Evolutionary conservation across 2,888 invertebrate species (phyloP).

Genomic region (Torymus tubicola): DNA sequence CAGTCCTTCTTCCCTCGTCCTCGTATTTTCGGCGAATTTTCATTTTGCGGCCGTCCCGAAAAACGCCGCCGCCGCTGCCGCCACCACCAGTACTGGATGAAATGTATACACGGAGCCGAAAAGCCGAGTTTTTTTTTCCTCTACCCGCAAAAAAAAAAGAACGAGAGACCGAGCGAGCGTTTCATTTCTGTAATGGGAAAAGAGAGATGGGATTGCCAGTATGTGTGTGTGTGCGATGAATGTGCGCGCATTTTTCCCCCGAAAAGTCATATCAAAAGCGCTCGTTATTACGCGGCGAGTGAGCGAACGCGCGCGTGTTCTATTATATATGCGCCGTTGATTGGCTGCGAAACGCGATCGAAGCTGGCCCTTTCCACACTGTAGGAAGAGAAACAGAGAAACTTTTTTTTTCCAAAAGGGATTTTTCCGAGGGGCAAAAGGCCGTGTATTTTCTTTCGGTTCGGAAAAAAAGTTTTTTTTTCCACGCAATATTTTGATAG

Average conservation of each 20-base stretch:
- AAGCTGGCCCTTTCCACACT: too few species aligned
- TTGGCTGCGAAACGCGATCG: too few species aligned
- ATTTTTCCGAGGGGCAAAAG: too few species aligned
- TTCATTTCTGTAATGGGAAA: conserved; percentile 51
- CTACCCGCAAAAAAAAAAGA: not conserved
- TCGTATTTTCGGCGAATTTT: conserved; percentile 25
- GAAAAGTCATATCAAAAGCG: conserved; percentile 24
- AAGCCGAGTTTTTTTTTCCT: too few species aligned
- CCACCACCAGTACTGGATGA: too few species aligned
- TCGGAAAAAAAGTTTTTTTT: too few species aligned
- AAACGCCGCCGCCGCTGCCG: not conserved
- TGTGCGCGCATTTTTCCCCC: conserved; percentile 21
- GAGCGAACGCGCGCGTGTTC: too few species aligned
- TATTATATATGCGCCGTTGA: too few species aligned
- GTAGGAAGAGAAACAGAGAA: too few species aligned
- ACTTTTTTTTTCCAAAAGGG: too few species aligned
- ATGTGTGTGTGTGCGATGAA: not conserved
- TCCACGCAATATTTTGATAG: too few species aligned
- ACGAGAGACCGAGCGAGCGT: not conserved
- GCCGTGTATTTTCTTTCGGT: too few species aligned
- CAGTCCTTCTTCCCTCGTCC: not conserved
- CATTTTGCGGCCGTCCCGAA: conserved; percentile 13
- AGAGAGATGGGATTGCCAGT: not conserved
- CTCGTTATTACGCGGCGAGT: not conserved
- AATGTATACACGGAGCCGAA: not conserved